These are phyloP conservation scores for Aviceda subcristata DNA, from an alignment of 2,113 vertebrate genomes.

Conservation along the genomic window DNA sequence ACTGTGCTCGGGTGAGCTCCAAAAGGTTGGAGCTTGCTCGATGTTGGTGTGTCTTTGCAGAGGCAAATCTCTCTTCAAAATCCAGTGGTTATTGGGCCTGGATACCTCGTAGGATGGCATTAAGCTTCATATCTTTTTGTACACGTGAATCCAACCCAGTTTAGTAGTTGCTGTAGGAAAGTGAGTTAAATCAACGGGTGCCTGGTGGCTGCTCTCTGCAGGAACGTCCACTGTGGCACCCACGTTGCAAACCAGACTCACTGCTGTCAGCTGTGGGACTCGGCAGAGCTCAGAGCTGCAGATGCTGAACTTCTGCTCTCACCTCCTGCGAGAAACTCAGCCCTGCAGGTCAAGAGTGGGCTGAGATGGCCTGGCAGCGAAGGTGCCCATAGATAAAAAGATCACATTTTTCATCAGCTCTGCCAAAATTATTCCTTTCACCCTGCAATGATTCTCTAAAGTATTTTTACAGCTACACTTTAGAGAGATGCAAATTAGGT, in stretches of 20 bases:
- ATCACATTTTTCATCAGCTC: neutral
- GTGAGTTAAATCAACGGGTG: neutral
- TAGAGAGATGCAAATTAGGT: neutral
- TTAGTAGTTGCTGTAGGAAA: neutral
- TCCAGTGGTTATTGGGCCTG: neutral
- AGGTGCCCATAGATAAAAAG: neutral
- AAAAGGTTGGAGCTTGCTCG: neutral
- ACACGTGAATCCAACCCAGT: neutral
- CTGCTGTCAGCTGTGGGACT: neutral
- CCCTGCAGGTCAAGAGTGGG: neutral
- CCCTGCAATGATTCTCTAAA: neutral
- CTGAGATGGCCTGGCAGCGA: neutral
- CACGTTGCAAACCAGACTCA: neutral
- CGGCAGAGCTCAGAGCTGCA: neutral
- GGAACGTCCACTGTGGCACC: neutral
- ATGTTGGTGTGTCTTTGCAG: neutral
- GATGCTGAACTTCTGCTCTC: neutral
- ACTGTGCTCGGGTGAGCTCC: neutral
- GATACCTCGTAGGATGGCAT: neutral
- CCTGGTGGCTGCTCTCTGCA: neutral
- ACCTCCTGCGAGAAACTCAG: neutral
- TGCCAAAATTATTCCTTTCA: neutral
- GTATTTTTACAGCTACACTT: neutral
- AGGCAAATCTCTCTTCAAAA: neutral
- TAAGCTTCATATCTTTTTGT: neutral